These are phyloP conservation scores for Erebia ligea DNA, from an alignment of 2,888 invertebrate genomes.

Conservation along the genomic window DNA sequence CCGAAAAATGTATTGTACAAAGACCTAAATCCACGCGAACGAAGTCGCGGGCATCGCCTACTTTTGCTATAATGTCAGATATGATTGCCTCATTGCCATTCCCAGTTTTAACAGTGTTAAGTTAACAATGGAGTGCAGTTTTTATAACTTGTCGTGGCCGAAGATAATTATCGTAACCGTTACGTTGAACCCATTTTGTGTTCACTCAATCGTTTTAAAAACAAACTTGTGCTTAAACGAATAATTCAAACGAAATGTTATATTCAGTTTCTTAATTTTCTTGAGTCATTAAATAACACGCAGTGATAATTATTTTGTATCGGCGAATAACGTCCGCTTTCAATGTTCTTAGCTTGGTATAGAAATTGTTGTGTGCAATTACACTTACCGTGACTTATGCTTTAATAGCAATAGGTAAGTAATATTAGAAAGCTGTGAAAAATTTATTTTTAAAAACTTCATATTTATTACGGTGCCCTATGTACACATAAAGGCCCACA, in stretches of 20 bases:
- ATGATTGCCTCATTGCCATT: constrained; percentile 27
- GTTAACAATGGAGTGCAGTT: constrained; percentile 27
- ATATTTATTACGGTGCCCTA: neutral
- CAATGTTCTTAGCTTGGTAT: constrained; percentile 18
- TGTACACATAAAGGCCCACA: neutral
- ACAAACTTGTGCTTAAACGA: constrained; percentile 23
- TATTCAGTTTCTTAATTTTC: constrained; percentile 22
- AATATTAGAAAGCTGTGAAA: constrained; percentile 25
- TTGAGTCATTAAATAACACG: constrained; percentile 29
- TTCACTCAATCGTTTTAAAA: constrained; percentile 34
- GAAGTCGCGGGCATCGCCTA: no score
- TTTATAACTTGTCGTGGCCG: constrained; percentile 31
- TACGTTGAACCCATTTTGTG: constrained; percentile 36
- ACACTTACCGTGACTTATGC: constrained; percentile 30
- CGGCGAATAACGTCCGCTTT: constrained; percentile 31
- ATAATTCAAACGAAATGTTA: constrained; percentile 26
- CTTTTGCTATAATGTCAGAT: constrained; percentile 8
- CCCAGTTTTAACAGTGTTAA: constrained; percentile 16
- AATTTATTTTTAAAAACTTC: neutral
- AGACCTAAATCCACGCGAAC: no score
- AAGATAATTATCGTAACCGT: constrained; percentile 31
- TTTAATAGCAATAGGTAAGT: neutral
- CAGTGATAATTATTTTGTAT: constrained; percentile 29
- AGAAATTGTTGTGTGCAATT: constrained; percentile 29
- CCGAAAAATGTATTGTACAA: no score